phyloP scores from a whole-genome alignment of 64 coral and sea anemone genomes.

The Montipora foliosa region DNA sequence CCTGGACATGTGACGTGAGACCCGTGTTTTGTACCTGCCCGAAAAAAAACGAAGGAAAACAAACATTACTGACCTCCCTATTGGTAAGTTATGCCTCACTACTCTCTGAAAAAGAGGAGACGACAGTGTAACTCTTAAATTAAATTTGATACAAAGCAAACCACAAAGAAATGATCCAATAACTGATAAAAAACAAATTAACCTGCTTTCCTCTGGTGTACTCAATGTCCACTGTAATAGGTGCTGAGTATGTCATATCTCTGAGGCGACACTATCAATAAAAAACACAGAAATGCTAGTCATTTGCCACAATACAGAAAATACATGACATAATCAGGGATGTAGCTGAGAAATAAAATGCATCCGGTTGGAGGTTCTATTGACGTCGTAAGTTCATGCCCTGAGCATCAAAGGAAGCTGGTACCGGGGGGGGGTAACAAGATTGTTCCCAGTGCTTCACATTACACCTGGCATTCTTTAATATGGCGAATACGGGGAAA shows the following conservation, averaged over 20 bases:
- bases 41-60: background rate
- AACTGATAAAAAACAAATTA: background rate
- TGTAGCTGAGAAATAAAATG: too few species aligned
- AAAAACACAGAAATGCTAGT: background rate
- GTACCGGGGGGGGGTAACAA: too few species aligned
- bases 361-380: too few species aligned
- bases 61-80: conserved; percentile 72
- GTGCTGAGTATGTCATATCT: conserved; percentile 99
- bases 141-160: background rate
- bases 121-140: background rate
- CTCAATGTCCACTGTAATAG: conserved; percentile 98
- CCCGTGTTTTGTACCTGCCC: background rate
- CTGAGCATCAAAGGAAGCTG: too few species aligned
- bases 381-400: too few species aligned
- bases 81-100: conserved; percentile 85
- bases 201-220: conserved; percentile 98
- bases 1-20: too few species aligned
- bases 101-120: conserved; percentile 77
- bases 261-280: conserved; percentile 81
- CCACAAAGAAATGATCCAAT: too few species aligned
- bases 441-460: too few species aligned
- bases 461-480: too few species aligned
- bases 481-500: too few species aligned
- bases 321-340: too few species aligned
- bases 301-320: too few species aligned